Evolutionary conservation across 2,797 vertebrate genomes (phyloP).

Genomic region (Prionace glauca): DNA sequence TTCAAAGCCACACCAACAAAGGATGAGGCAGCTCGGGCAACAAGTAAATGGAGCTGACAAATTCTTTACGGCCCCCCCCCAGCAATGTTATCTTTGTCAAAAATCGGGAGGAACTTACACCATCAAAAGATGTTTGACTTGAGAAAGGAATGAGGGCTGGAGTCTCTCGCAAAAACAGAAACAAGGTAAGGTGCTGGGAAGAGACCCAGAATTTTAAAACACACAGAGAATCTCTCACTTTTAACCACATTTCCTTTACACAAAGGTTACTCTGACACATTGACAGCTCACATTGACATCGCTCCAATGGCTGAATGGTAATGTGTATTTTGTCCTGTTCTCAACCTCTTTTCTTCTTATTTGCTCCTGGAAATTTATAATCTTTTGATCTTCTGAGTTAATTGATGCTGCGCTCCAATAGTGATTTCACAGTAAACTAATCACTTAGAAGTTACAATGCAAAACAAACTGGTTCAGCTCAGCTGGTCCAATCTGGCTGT

Average conservation of each 20-base stretch:
- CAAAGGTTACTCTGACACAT: too few relatives aligned
- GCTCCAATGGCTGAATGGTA: background rate
- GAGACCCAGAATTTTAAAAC: background rate
- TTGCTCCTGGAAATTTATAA: background rate
- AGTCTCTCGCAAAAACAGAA: slow-evolving; percentile 16
- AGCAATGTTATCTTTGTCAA: slow-evolving; percentile 42
- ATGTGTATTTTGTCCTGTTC: background rate
- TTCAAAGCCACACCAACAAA: slow-evolving; percentile 38
- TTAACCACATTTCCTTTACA: background rate
- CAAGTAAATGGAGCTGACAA: slow-evolving; percentile 39
- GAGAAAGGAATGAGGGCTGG: background rate
- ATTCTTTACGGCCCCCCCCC: slow-evolving; percentile 40
- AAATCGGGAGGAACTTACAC: slow-evolving; percentile 10
- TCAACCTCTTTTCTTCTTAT: background rate
- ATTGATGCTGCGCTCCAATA: background rate
- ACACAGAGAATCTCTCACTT: background rate
- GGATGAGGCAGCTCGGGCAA: slow-evolving; percentile 29
- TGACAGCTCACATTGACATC: background rate
- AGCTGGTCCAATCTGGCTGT: background rate
- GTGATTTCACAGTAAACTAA: background rate
- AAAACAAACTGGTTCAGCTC: background rate
- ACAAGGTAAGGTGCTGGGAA: background rate
- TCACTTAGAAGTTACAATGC: background rate
- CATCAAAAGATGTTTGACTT: slow-evolving; percentile 24
- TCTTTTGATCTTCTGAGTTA: background rate